These are phyloP conservation scores for Melanargia galathea DNA, from an alignment of 2,888 invertebrate genomes.

Conservation along the genomic window DNA sequence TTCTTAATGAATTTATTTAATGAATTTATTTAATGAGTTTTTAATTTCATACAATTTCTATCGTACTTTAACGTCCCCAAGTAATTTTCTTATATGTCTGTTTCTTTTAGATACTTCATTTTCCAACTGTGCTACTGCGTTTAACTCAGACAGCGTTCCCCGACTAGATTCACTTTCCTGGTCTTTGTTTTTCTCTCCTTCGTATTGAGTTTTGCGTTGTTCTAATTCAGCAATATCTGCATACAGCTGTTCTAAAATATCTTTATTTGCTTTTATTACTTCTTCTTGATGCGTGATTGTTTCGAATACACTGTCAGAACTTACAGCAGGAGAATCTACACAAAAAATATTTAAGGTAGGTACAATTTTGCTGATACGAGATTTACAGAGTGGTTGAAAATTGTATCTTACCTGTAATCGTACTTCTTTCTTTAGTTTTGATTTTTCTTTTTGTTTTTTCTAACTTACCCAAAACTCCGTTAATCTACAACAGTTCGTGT, in stretches of 20 bases:
- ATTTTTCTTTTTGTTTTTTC: slow-evolving; percentile 58
- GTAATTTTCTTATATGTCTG: slow-evolving; percentile 88
- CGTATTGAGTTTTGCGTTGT: slow-evolving; percentile 56
- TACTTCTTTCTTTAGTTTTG: slow-evolving; percentile 57
- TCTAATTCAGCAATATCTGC: slow-evolving; percentile 68
- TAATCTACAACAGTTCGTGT: slow-evolving; percentile 53
- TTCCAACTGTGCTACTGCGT: slow-evolving; percentile 69
- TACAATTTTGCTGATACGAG: neutral
- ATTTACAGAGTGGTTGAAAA: slow-evolving; percentile 9
- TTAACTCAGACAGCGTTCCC: slow-evolving; percentile 70
- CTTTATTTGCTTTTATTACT: slow-evolving; percentile 74
- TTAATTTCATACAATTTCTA: neutral
- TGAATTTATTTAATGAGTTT: neutral
- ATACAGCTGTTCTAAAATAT: slow-evolving; percentile 66
- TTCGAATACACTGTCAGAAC: slow-evolving; percentile 60
- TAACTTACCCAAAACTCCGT: slow-evolving; percentile 63
- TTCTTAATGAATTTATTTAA: neutral
- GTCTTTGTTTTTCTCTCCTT: slow-evolving; percentile 52
- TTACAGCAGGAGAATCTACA: slow-evolving; percentile 59
- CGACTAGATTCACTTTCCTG: slow-evolving; percentile 73
- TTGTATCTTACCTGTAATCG: slow-evolving; percentile 51
- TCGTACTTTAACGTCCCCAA: slow-evolving; percentile 88
- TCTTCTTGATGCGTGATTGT: slow-evolving; percentile 72
- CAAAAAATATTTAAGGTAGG: neutral
- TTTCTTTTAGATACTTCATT: slow-evolving; percentile 86